Evolutionary conservation across 1,140 invertebrate species (phyloP).

Genomic region (Aphelenchoides besseyi): DNA sequence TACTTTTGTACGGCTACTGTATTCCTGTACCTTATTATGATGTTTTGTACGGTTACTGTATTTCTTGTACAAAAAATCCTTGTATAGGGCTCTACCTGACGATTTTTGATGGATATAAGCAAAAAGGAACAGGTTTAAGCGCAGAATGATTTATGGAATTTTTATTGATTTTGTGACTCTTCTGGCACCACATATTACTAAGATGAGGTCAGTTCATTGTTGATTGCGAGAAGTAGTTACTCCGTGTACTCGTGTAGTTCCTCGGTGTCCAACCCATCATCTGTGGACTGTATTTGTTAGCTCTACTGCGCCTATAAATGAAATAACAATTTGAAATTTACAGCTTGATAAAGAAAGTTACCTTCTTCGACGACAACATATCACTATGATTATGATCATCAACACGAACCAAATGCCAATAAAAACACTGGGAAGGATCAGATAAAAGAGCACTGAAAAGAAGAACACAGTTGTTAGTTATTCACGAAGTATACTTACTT

Average conservation of each 20-base stretch:
- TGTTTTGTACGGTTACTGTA: too few species aligned
- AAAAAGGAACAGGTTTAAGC: too few species aligned
- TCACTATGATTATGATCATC: slow-evolving; percentile 13
- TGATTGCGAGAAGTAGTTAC: slow-evolving; percentile 4
- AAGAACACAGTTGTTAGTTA: not conserved
- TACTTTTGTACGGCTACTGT: too few species aligned
- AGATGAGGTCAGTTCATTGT: slow-evolving; percentile 9
- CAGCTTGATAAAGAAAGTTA: not conserved
- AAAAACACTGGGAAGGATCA: slow-evolving; percentile 9
- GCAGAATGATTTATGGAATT: too few species aligned
- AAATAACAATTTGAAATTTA: slow-evolving; percentile 9
- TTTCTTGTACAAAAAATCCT: too few species aligned
- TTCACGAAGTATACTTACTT: not conserved
- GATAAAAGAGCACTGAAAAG: slow-evolving; percentile 12
- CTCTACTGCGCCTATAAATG: slow-evolving; percentile 21
- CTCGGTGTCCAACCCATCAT: slow-evolving; percentile 18
- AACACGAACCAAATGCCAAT: slow-evolving; percentile 15
- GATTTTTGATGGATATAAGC: too few species aligned
- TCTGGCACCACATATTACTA: too few species aligned
- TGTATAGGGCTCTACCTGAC: too few species aligned
- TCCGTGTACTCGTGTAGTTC: slow-evolving; percentile 5
- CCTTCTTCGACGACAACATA: slow-evolving; percentile 7
- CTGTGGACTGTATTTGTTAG: slow-evolving; percentile 27
- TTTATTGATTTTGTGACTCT: too few species aligned
- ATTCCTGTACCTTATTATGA: too few species aligned